Conservation (phyloP, 2,113 vertebrate genomes). For the Hydropotes inermis region DNA sequence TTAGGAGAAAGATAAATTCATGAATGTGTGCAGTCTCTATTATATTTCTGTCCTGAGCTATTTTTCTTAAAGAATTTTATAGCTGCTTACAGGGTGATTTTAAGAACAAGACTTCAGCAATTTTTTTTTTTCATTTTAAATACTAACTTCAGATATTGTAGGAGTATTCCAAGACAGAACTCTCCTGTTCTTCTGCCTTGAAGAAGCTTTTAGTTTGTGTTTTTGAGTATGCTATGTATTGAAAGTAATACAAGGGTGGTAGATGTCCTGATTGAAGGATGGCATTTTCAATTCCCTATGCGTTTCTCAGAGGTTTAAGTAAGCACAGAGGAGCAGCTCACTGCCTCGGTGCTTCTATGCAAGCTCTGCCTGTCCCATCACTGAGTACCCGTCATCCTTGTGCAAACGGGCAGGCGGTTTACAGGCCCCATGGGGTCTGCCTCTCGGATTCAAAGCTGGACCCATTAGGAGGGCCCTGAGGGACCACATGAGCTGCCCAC, state of each 20-base stretch:
- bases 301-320: background rate
- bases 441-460: background rate
- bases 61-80: conserved; percentile 1
- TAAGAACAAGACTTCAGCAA: background rate
- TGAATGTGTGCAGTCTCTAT: background rate
- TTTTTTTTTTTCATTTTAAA: background rate
- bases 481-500: background rate
- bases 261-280: background rate
- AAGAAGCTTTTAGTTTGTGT: background rate
- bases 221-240: background rate
- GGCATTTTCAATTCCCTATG: background rate
- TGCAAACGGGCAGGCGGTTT: background rate
- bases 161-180: background rate
- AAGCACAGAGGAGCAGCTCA: background rate
- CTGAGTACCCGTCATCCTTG: rapidly evolving
- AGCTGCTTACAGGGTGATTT: background rate
- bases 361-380: too few species aligned
- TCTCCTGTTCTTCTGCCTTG: background rate
- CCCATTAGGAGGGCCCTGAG: background rate
- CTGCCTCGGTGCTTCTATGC: rapidly evolving
- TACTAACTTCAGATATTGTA: background rate
- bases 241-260: background rate
- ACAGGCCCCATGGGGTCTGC: background rate
- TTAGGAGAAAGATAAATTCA: conserved; percentile 14
- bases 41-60: background rate